Base-by-base conservation (phyloP, 2,888 invertebrate genomes). In the Thymelicus lineola region DNA sequence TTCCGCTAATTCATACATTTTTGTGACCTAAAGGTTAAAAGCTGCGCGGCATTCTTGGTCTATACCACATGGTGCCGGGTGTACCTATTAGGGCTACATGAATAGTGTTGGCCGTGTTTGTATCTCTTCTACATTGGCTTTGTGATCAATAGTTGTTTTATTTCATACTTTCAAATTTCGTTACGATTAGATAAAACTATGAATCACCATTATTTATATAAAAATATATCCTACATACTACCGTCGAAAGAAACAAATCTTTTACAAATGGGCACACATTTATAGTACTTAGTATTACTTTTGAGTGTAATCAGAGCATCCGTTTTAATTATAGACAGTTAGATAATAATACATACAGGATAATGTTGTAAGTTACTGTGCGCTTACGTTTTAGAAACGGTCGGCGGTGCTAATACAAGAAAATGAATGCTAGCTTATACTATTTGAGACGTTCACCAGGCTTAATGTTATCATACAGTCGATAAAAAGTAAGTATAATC, bases 311-410 rank as follows among this genome's bases (percentile, higher is more conserved):
- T 38, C 35, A 59, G 50, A 68, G 46, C 20, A 45, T 68, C 42
- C 45, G 17, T 12, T 48, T 50, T 62, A 36, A 50, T 50, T 14
- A 67, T 60, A 53, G 45, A 61, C 15, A 62, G 53, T 61, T 53
- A 55, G 53, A 20, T 20, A 12, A 12, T 62, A 60, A 46, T n/a
- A 55, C 55, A 42, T 67, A 68, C 35, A 61, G 60, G 57, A 68
- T 68, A 62, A 62, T 62, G 0, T 68, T 68, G 50, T 68, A 68
- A 61, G 68, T 62, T 68, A 61, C 67, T 67, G 53, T 67, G 67
- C 67, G 67, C 67, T 67, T 67, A 61, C 67, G 67, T 67, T 67
- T 67, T 67, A 67, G 67, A 67, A 67, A 67, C 67, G 67, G 67
- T 67, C 45, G 67, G 67, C 61, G 67, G 67, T 67, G 67, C 67